These are phyloP conservation scores for Nemotelus pantherinus DNA, from an alignment of 2,888 invertebrate genomes.

Conservation along the genomic window DNA sequence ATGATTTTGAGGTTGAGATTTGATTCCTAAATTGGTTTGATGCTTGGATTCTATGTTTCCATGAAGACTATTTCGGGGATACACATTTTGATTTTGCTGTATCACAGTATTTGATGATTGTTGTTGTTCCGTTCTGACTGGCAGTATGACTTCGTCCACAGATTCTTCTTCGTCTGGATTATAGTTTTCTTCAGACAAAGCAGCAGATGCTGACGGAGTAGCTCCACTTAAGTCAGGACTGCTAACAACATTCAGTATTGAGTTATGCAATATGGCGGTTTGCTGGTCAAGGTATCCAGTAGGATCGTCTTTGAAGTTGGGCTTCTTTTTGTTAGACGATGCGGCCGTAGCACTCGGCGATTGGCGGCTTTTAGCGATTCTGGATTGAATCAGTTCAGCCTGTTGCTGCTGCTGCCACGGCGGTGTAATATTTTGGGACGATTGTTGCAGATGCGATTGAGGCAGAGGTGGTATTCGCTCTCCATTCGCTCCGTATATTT, in stretches of 20 bases:
- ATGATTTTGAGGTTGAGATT: slow-evolving; percentile 23
- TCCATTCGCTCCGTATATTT: slow-evolving; percentile 46
- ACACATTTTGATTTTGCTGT: slow-evolving; percentile 50
- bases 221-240: slow-evolving; percentile 58
- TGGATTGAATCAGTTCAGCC: slow-evolving; percentile 40
- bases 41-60: slow-evolving; percentile 18
- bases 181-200: background rate
- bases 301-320: slow-evolving; percentile 91
- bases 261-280: slow-evolving; percentile 85
- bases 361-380: slow-evolving; percentile 42
- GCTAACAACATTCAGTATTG: slow-evolving; percentile 71
- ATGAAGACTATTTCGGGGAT: slow-evolving; percentile 33
- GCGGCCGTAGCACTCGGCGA: background rate
- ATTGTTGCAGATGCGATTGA: slow-evolving; percentile 52
- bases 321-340: slow-evolving; percentile 63
- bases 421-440: slow-evolving; percentile 12
- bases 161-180: background rate
- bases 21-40: slow-evolving; percentile 13
- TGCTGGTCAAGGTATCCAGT: slow-evolving; percentile 91
- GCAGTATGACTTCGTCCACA: slow-evolving; percentile 12
- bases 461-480: slow-evolving; percentile 56
- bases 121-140: background rate
- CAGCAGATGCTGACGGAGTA: slow-evolving; percentile 4
- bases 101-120: slow-evolving; percentile 39
- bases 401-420: slow-evolving; percentile 41